Conservation (phyloP, 1,140 invertebrate genomes). For the Dendroctonus valens region DNA sequence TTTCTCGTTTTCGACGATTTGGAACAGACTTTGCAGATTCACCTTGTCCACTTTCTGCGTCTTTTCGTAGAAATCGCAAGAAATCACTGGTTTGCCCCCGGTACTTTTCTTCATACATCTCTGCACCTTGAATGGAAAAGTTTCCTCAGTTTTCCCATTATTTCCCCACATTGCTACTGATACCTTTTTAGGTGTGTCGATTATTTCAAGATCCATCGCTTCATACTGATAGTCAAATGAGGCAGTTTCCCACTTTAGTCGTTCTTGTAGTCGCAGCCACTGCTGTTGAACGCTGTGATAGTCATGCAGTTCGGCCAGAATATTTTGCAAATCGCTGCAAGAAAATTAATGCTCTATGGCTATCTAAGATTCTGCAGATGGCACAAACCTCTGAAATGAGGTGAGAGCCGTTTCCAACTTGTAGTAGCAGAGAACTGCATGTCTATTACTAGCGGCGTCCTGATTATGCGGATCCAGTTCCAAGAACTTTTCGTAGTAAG, state of each 20-base stretch:
- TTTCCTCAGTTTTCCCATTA: slow-evolving; percentile 34
- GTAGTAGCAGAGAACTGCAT: slow-evolving; percentile 68
- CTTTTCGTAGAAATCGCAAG: slow-evolving; percentile 55
- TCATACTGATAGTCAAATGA: slow-evolving; percentile 46
- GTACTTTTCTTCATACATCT: slow-evolving; percentile 54
- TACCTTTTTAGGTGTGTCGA: slow-evolving; percentile 38
- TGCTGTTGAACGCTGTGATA: slow-evolving; percentile 67
- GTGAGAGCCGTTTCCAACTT: slow-evolving; percentile 65
- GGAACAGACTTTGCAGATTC: slow-evolving; percentile 54
- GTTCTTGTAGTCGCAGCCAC: slow-evolving; percentile 63
- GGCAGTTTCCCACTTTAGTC: slow-evolving; percentile 63
- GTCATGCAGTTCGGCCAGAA: slow-evolving; percentile 63
- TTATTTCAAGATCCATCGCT: slow-evolving; percentile 36
- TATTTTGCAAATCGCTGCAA: slow-evolving; percentile 62
- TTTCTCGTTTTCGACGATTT: slow-evolving; percentile 69
- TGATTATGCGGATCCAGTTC: slow-evolving; percentile 57
- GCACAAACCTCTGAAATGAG: slow-evolving; percentile 56
- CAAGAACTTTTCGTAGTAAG: slow-evolving; percentile 70
- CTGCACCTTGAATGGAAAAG: slow-evolving; percentile 45
- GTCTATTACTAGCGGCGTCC: slow-evolving; percentile 59
- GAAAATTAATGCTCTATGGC: slow-evolving; percentile 11
- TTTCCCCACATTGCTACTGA: background rate
- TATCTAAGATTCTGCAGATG: background rate
- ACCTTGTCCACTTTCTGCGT: slow-evolving; percentile 51
- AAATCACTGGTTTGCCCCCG: slow-evolving; percentile 52